Base-by-base conservation (phyloP, 2,888 invertebrate genomes). In the Leptinotarsa peninsularis region DNA sequence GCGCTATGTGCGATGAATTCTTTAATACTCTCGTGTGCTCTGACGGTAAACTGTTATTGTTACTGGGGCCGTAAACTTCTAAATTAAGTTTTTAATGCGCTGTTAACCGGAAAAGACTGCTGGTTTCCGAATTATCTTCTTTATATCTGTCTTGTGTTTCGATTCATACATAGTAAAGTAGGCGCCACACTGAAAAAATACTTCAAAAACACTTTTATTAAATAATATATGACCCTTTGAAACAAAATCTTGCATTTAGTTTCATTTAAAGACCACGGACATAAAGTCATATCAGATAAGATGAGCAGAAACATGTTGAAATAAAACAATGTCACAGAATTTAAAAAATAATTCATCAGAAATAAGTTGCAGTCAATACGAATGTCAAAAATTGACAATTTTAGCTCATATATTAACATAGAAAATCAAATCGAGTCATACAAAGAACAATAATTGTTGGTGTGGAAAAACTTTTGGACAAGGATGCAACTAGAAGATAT, bases 1-100 rank as follows among this genome's bases (percentile, higher is more conserved):
- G 82, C 83, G 82, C 80, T 78, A 79, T 81, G 81, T 79, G 78
- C 80, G 75, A 75, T 84, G 84, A 83, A 84, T 85, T 83, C 79
- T 85, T 84, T 82, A 85, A 83, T 81, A 83, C 83, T 72, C 77
- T 58, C n/a, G 77, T 75, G 76, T 67, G 71, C 72, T 71, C 78
- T 77, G 77, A 67, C 78, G 76, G 77, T 81, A 81, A 82, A 80
- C 79, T 80, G 81, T 81, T 81, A 81, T 80, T 80, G 81, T 80
- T 81, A 80, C 78, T 73, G 72, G 71, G 63, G 73, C 74, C 73
- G 75, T 78, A 77, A 81, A 78, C 76, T 79, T 75, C 72, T 71
- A 79, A 81, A 78, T 81, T 80, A 78, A 75, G 78, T 76, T 81
- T 80, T 79, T 81, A 78, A 76, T 79, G 75, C 69, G 56, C 74